Evolutionary conservation across 1,140 invertebrate genomes (phyloP), one percentile per base, ranked within the genome.

Genomic region (Saxidomus purpurata): DNA sequence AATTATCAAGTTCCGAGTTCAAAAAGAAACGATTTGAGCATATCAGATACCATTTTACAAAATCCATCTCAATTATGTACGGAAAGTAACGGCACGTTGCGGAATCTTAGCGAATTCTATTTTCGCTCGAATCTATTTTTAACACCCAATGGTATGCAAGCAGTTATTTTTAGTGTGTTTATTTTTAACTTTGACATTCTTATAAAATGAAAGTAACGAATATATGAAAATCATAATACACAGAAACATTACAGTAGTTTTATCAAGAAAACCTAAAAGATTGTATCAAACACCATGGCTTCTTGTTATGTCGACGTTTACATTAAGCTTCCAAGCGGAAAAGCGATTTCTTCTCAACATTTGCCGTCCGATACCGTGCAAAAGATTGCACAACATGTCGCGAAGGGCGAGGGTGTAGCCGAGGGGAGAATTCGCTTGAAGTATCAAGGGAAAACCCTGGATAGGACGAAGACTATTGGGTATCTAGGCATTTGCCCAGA

Each of bases 391-490:
- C 59, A 79, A 3, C 49, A 82, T 52, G 83, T 94, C 0, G 92
- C 93, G 11, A 61, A 84, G 61, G 77, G 91, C 28, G 93, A 93
- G 83, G 59, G 80, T 25, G 88, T 94, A 25, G 49, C 71, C 6
- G 77, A 36, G 28, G 63, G 40, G 8, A 63, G 87, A 47, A 86
- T 94, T 15, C 61, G 84, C 15, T 38, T 94, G 15, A 93, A 93
- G 90, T 94, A 94, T 69, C 93, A 93, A 74, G 93, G 93, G n/a
- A 94, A 94, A 86, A 67, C 84, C 17, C 89, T 94, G 25, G 82
- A 93, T 49, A 84, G 71, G 28, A 59, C 28, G 6, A 81, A 91
- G 31, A 90, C 93, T 8, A 82, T 94, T 25, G 81, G 83, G 11
- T 90, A 93, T 34, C 67, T 92, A 34, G 93, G 93, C 25, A 88